A percentile compares a stretch with the other conserved stretches of the same genome.
Evolutionary conservation across 2,888 invertebrate species (phyloP).

Genomic region (Yponomeuta cagnagella): DNA sequence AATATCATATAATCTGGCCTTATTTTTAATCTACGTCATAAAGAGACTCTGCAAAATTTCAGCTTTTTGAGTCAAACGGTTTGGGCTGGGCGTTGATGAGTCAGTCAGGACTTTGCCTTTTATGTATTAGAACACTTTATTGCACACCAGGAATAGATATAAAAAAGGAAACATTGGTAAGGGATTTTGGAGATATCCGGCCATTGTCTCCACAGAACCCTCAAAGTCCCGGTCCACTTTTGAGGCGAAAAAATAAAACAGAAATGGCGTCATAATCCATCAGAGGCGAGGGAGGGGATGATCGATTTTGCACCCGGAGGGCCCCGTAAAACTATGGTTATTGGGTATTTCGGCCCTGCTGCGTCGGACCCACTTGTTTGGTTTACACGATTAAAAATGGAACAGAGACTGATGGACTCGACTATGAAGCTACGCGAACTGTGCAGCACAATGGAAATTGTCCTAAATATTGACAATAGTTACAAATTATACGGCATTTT

Average conservation of each 20-base stretch:
- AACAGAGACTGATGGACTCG: conserved; percentile 29
- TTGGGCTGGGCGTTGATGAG: no score
- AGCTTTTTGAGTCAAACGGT: no score
- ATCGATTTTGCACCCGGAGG: conserved; percentile 57
- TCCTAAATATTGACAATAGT: no score
- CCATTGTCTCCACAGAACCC: background rate
- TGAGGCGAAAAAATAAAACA: conserved; percentile 40
- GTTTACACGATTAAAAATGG: conserved; percentile 39
- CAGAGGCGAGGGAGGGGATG: conserved; percentile 35
- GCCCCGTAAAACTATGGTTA: conserved; percentile 67
- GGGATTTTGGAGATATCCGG: background rate
- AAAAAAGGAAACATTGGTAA: no score
- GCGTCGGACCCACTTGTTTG: conserved; percentile 48
- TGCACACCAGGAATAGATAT: no score
- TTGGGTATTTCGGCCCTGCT: conserved; percentile 55
- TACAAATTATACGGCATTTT: no score
- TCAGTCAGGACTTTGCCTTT: no score
- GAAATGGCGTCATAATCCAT: conserved; percentile 61
- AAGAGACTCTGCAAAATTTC: no score
- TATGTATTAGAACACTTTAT: no score
- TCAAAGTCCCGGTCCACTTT: conserved; percentile 30
- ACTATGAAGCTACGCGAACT: background rate
- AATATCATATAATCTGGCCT: no score
- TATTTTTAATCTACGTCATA: no score
- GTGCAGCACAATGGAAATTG: no score